Base-by-base conservation (phyloP, 2,113 vertebrate genomes). In the Pluvianellus socialis region DNA sequence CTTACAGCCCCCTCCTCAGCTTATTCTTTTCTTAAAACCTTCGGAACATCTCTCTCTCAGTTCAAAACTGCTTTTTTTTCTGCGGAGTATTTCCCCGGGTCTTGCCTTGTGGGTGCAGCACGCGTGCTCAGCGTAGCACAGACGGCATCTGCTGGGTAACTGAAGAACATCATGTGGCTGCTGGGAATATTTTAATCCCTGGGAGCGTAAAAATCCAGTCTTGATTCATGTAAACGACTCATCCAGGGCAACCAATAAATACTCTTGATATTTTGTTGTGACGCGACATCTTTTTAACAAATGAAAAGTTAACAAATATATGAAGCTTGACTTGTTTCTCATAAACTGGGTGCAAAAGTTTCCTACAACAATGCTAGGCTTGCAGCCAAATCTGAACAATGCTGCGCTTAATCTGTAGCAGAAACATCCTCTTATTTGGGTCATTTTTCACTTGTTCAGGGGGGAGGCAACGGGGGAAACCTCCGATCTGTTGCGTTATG, bases 121-220 rank as follows among this genome's bases (percentile, higher is more conserved):
- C 0, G 1, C 1, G 28, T 2, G 42, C 88, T 71, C 59, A 47
- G 84, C 0, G 85, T 79, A 76, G 68, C 96, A 94, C 82, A 82
- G 76, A 73, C 80, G 95, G 95, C 95, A 96, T 79, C 96, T 97
- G 89, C 92, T 95, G 96, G 95, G 84, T 62, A n/a, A 26, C 22
- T 4, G 20, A 10, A 85, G 91, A 97, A 96, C 58, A 47, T 6
- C 88, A n/a, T 17, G 44, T 0, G 12, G 9, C 61, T 65, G 66
- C 81, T 44, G 8, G 2, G 24, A 44, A 7, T 6, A n/a, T 10
- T 35, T 33, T n/a, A 9, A 0, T 53, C 18, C 23, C 56, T 22
- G 28, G 2, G 3, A 61, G 6, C 8, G 21, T 3, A 32, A 89
- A 86, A 95, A 56, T 7, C 47, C 47, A 24, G 8, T 3, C 72